Base-by-base conservation (phyloP, 2,797 vertebrate species). In the Acridotheres tristis region DNA sequence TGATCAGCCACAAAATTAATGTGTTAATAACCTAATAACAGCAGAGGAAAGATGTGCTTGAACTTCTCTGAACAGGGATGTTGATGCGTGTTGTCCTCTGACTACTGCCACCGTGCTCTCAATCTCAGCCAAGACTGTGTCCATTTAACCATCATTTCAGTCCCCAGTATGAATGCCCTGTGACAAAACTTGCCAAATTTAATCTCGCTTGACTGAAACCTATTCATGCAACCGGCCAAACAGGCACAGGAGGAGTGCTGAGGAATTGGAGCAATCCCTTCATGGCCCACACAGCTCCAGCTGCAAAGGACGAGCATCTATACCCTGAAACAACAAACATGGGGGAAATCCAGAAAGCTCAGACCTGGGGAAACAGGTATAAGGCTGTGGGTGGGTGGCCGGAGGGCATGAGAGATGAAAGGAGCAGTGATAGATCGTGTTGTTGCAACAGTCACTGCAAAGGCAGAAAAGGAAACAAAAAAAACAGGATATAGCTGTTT, bases 391-490 rank as follows among this genome's bases (percentile, higher is more conserved):
- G 88, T 20, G 6, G 79, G 92, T 0, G 0, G 75, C 87, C 23
- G 68, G 43, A 74, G 83, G 72, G 50, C 45, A 63, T 73, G 93
- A 40, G 79, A 89, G 59, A 77, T 88, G 74, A 91, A 95, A 73
- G 88, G 85, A 86, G 59, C 67, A 0, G 63, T 95, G 93, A 96
- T 79, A 85, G 91, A 95, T 95, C 51, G 85, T 81, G 89, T 76
- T 93, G 94, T 88, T 86, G 94, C 91, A 96, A 96, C 94, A 79
- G 76, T 84, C 91, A 66, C 88, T 62, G 89, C 91, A 73, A 88
- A 91, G 53, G 80, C 94, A 93, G 81, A 73, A 57, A 80, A 85
- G 84, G 68, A 83, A 94, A 96, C 96, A 96, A 94, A 96, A 94
- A 96, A 73, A 96, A 94, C 84, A 92, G 96, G 95, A 95, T 94